A percentile compares a stretch with the other conserved stretches of the same genome.
Conservation (phyloP, 2,888 invertebrate genomes). For the Pachymerium ferrugineum region DNA sequence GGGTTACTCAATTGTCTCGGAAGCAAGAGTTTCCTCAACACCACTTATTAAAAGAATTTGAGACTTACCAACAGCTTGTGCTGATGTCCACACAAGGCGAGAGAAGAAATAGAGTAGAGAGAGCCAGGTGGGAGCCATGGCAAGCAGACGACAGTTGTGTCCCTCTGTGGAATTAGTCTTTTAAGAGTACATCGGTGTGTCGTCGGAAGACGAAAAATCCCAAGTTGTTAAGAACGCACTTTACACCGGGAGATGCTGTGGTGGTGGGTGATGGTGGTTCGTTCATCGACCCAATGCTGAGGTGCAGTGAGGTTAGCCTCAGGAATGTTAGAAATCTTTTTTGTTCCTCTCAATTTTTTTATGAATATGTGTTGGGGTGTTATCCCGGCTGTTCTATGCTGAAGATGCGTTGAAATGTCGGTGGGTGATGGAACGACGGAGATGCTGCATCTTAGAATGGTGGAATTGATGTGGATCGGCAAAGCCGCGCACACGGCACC, state of each 20-base stretch:
- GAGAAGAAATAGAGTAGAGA: neutral
- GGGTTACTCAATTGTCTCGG: neutral
- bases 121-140: conserved; percentile 4
- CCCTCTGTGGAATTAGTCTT: neutral
- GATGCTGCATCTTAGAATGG: neutral
- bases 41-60: neutral
- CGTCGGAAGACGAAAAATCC: neutral
- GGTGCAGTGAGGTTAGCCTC: conserved; percentile 1
- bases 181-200: neutral
- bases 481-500: neutral
- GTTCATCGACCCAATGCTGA: neutral
- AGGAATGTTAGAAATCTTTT: conserved; percentile 13
- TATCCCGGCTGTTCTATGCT: too few relatives aligned
- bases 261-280: conserved; percentile 2
- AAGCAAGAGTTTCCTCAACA: too few relatives aligned
- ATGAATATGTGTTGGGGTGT: neutral
- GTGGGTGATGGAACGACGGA: neutral
- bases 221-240: neutral
- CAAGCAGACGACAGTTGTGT: neutral
- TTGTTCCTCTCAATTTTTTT: neutral
- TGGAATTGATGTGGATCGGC: neutral
- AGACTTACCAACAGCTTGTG: neutral
- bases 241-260: neutral
- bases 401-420: neutral
- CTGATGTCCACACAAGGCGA: neutral